These are phyloP conservation scores for Drosophila vallismaia DNA, from an alignment of 2,888 invertebrate genomes.

Conservation along the genomic window DNA sequence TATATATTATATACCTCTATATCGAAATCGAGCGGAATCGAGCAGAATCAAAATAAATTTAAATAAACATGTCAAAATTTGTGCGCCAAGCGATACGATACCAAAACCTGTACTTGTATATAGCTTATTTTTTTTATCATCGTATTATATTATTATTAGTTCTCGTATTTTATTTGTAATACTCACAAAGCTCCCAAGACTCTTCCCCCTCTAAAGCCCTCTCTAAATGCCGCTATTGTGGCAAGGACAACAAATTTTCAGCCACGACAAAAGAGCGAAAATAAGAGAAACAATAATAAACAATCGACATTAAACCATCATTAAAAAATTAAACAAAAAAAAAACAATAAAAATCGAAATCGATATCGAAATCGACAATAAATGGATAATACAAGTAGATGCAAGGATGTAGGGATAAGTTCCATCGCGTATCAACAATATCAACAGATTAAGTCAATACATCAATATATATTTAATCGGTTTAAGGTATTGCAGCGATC, in stretches of 20 bases:
- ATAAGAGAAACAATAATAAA: slow-evolving; percentile 53
- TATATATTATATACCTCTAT: background rate
- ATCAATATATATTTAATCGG: slow-evolving; percentile 20
- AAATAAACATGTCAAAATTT: slow-evolving; percentile 41
- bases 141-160: slow-evolving; percentile 60
- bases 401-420: slow-evolving; percentile 1
- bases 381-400: slow-evolving; percentile 9
- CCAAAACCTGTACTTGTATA: slow-evolving; percentile 21
- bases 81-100: slow-evolving; percentile 4
- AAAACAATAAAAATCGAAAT: slow-evolving; percentile 9
- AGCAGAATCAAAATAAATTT: slow-evolving; percentile 39
- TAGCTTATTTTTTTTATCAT: slow-evolving; percentile 57
- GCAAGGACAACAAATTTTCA: slow-evolving; percentile 30
- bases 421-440: slow-evolving; percentile 21
- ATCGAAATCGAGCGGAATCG: slow-evolving; percentile 8
- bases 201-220: too few species aligned
- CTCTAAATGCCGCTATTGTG: background rate
- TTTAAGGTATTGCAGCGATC: slow-evolving; percentile 15
- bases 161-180: slow-evolving; percentile 53
- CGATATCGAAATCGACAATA: slow-evolving; percentile 24
- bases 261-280: background rate
- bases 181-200: slow-evolving; percentile 16
- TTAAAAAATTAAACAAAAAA: slow-evolving; percentile 17
- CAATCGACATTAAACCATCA: slow-evolving; percentile 29
- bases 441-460: slow-evolving; percentile 38